Percentiles rank a stretch among this genome's conserved stretches.
Conservation (phyloP, 1,140 invertebrate genomes). For the Bursaphelenchus mucronatus region DNA sequence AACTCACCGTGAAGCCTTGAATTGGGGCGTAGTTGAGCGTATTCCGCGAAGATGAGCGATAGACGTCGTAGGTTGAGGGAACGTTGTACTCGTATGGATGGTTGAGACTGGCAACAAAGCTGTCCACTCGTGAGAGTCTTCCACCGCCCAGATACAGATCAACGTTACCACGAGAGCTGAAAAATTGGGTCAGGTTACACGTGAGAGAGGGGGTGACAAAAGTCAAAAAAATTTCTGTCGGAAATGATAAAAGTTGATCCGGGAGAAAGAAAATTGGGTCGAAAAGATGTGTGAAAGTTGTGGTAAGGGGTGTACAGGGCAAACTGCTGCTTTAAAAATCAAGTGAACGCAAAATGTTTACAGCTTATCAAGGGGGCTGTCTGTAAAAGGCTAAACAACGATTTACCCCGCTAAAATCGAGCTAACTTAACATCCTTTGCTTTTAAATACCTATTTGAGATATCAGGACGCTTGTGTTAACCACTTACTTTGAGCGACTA, state of each 20-base stretch:
- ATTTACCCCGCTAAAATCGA: constrained; percentile 4
- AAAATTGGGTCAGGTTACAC: constrained; percentile 19
- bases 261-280: no score
- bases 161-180: constrained; percentile 56
- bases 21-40: constrained; percentile 50
- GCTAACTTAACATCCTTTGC: neutral
- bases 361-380: neutral
- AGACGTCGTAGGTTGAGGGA: constrained; percentile 52
- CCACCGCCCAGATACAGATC: constrained; percentile 54
- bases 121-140: constrained; percentile 58
- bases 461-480: neutral
- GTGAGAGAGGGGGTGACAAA: neutral
- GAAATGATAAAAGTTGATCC: neutral
- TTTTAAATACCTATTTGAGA: neutral
- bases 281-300: no score
- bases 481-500: constrained; percentile 48
- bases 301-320: no score
- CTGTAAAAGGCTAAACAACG: neutral
- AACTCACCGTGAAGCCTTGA: constrained; percentile 52
- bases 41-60: constrained; percentile 50
- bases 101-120: constrained; percentile 55
- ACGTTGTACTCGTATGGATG: constrained; percentile 54
- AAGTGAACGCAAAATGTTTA: neutral
- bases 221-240: neutral
- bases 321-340: neutral